Conservation (phyloP, 2,113 vertebrate genomes). For the Oceanites oceanicus region DNA sequence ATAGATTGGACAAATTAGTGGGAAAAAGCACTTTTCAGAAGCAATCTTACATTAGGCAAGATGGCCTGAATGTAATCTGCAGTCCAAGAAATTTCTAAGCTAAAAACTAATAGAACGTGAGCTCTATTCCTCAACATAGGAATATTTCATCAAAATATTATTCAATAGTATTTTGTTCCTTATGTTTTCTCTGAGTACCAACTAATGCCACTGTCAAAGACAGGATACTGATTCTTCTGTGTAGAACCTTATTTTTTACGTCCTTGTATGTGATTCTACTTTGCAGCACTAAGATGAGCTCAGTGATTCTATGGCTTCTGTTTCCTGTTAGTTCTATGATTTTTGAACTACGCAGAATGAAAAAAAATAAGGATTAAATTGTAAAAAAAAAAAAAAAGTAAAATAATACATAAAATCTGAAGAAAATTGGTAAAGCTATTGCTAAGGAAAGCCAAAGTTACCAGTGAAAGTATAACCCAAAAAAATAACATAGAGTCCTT, state of each 20-base stretch:
- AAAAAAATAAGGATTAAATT: not conserved
- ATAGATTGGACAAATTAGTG: not conserved
- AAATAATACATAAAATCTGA: not conserved
- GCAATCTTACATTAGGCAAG: not conserved
- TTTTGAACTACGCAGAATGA: not conserved
- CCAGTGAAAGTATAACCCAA: not conserved
- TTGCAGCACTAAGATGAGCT: not conserved
- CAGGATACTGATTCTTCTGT: not conserved
- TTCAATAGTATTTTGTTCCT: not conserved
- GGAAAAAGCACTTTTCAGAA: not conserved
- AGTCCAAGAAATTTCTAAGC: not conserved
- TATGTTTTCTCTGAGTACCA: not conserved
- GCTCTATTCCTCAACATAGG: not conserved
- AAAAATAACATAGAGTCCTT: not conserved
- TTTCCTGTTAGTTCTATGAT: not conserved
- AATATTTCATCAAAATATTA: not conserved
- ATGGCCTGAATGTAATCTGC: not conserved
- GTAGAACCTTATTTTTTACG: not conserved
- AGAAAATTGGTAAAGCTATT: not conserved
- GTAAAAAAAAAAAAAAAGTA: too few relatives aligned
- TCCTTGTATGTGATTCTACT: not conserved
- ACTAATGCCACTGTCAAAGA: not conserved
- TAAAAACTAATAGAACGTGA: not conserved
- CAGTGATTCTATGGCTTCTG: not conserved
- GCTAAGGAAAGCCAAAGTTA: not conserved